Conservation (phyloP, 2,113 vertebrate genomes). For the Motacilla alba region DNA sequence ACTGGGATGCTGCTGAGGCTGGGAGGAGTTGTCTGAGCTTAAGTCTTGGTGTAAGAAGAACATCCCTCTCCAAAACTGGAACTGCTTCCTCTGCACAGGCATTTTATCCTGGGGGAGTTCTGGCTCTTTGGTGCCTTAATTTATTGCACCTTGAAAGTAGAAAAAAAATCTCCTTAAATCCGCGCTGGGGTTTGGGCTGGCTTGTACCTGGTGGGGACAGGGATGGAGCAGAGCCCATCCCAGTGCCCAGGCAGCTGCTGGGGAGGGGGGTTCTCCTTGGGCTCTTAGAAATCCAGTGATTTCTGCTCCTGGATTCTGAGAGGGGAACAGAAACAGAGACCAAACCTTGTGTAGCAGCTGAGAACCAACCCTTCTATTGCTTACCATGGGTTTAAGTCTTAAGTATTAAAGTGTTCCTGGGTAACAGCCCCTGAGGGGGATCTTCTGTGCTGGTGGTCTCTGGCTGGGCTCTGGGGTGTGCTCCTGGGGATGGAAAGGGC, state of each 20-base stretch:
- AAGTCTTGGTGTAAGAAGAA: neutral
- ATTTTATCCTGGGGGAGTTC: neutral
- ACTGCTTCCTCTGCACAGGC: neutral
- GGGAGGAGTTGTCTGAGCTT: neutral
- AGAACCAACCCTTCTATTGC: neutral
- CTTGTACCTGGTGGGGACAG: neutral
- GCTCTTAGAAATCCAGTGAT: neutral
- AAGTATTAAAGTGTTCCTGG: neutral
- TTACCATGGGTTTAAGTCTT: neutral
- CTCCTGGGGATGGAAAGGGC: neutral
- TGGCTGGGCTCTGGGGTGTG: neutral
- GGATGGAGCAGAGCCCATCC: neutral
- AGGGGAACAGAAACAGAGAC: neutral
- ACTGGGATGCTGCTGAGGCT: neutral
- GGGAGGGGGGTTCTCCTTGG: neutral
- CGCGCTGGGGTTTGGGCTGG: neutral
- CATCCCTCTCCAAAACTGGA: neutral
- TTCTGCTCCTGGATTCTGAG: neutral
- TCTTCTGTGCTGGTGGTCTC: neutral
- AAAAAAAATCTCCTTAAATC: neutral
- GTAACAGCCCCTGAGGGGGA: neutral
- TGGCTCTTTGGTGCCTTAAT: constrained; percentile 16
- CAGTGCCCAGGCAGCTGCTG: neutral
- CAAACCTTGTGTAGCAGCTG: neutral
- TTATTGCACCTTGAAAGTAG: neutral